These are phyloP conservation scores for Bolinopsis microptera DNA, from an alignment of 37 sponge, comb jelly and placozoan genomes.

Conservation along the genomic window DNA sequence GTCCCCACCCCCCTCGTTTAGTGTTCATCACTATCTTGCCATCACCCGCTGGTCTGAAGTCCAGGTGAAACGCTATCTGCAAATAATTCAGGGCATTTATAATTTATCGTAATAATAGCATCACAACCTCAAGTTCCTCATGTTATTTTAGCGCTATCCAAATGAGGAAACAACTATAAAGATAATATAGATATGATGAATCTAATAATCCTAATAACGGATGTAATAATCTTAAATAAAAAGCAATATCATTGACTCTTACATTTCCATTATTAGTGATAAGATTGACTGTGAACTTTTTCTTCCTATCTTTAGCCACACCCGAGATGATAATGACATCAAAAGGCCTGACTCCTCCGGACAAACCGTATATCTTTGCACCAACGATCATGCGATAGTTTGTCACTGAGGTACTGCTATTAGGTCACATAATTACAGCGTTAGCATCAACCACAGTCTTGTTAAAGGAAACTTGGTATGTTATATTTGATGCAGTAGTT, in stretches of 20 bases:
- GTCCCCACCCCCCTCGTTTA: background rate
- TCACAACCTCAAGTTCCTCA: too few species aligned
- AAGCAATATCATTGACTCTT: too few species aligned
- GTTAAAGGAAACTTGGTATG: too few species aligned
- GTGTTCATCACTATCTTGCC: slow-evolving; percentile 1
- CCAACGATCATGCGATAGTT: background rate
- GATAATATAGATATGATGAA: too few species aligned
- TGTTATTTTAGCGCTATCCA: too few species aligned
- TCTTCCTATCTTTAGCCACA: background rate
- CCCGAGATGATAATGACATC: background rate
- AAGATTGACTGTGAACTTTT: background rate
- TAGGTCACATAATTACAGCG: too few species aligned
- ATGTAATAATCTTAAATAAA: too few species aligned
- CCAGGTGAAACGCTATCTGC: slow-evolving; percentile 45
- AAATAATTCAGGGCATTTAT: background rate
- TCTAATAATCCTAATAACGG: too few species aligned
- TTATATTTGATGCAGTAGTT: too few species aligned
- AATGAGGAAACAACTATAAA: too few species aligned
- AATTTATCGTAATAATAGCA: too few species aligned
- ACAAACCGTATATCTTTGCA: background rate
- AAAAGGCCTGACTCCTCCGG: background rate
- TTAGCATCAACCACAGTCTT: too few species aligned
- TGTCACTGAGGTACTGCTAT: background rate
- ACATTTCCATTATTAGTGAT: background rate
- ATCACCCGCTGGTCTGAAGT: background rate